These are phyloP conservation scores for Agelas oroides DNA, from an alignment of 37 sponge, comb jelly and placozoan genomes.

Conservation along the genomic window DNA sequence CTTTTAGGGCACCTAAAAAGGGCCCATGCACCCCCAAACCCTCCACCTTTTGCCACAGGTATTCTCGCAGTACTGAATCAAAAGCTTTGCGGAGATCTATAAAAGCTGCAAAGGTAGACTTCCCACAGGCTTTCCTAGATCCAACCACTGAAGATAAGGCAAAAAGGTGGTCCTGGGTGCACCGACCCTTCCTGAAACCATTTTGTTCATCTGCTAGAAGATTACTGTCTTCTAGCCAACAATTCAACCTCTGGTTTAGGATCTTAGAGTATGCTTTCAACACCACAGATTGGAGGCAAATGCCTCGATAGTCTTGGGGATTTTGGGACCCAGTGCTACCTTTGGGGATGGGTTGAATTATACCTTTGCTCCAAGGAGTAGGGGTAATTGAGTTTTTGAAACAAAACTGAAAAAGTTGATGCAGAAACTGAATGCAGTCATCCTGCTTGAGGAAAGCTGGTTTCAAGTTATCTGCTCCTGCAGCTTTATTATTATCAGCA, in stretches of 20 bases:
- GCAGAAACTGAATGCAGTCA: not conserved
- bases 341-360: not conserved
- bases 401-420: not conserved
- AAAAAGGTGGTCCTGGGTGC: too few species aligned
- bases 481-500: not conserved
- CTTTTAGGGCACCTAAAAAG: too few species aligned
- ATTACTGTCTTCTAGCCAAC: not conserved
- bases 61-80: too few species aligned
- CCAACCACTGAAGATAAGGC: too few species aligned
- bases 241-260: not conserved
- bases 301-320: not conserved
- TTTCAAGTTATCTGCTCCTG: not conserved
- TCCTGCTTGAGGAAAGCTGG: not conserved
- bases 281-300: not conserved
- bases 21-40: too few species aligned
- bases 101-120: too few species aligned
- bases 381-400: not conserved
- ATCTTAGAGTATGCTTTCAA: not conserved
- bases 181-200: too few species aligned
- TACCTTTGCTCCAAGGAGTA: not conserved
- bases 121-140: too few species aligned
- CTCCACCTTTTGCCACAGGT: too few species aligned
- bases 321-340: not conserved
- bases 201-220: too few species aligned
- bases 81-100: too few species aligned